Conservation (phyloP, 2,888 invertebrate species). For the Anodontia alba region DNA sequence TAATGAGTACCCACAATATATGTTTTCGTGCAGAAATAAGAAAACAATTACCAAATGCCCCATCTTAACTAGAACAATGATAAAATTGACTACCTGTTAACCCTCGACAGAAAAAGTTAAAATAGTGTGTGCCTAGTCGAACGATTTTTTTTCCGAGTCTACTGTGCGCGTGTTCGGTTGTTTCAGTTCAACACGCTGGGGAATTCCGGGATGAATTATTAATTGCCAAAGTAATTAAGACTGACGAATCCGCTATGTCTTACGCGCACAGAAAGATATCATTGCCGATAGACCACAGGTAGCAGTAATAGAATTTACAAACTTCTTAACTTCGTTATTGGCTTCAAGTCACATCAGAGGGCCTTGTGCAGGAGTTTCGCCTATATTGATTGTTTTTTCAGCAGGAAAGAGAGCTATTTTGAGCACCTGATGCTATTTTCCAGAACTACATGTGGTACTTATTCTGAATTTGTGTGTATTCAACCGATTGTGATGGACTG, state of each 20-base stretch:
- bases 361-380: no score
- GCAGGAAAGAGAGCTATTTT: background rate
- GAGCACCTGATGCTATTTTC: background rate
- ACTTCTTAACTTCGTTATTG: conserved; percentile 4
- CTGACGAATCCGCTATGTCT: background rate
- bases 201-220: conserved; percentile 3
- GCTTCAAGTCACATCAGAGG: background rate
- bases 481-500: no score
- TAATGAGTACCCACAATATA: no score
- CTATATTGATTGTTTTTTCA: background rate
- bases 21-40: no score
- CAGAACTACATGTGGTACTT: no score
- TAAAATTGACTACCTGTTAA: background rate
- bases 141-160: background rate
- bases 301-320: background rate
- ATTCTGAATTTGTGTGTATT: no score
- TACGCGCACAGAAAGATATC: background rate
- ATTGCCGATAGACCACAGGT: background rate
- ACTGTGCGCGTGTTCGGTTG: background rate
- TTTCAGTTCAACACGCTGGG: background rate
- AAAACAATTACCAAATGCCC: no score
- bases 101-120: background rate
- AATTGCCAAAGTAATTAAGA: background rate
- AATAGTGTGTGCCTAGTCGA: background rate
- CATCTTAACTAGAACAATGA: no score